These are phyloP conservation scores for Argyresthia albistria DNA, from an alignment of 2,888 invertebrate genomes.

Conservation along the genomic window DNA sequence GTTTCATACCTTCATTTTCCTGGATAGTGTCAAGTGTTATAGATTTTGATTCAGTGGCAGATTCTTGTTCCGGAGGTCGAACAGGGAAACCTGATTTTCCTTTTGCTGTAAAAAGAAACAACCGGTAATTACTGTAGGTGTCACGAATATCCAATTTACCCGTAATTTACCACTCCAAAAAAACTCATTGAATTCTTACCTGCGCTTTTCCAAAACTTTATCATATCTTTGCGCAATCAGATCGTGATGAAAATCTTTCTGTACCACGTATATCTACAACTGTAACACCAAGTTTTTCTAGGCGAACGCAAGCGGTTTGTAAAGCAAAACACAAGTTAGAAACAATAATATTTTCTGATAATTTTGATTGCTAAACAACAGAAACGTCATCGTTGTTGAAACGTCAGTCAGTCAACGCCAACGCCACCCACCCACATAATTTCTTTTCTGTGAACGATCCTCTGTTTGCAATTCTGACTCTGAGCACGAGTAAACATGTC, in stretches of 20 bases:
- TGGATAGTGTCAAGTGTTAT: conserved; percentile 6
- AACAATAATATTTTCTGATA: conserved; percentile 2
- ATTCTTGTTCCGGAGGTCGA: conserved; percentile 47
- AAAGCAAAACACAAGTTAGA: background rate
- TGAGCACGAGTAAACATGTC: too few species aligned
- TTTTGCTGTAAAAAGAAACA: conserved; percentile 44
- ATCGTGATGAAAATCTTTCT: too few species aligned
- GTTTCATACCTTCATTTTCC: conserved; percentile 39
- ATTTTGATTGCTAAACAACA: background rate
- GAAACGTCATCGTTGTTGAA: background rate
- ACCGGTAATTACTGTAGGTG: background rate
- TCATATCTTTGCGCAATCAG: conserved; percentile 48
- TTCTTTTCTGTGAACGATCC: too few species aligned
- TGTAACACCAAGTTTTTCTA: too few species aligned
- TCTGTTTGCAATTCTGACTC: background rate
- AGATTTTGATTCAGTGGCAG: conserved; percentile 3
- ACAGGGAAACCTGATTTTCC: conserved; percentile 66
- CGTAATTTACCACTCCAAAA: background rate
- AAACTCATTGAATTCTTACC: conserved; percentile 45
- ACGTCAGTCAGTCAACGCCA: background rate
- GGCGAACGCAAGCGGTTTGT: background rate
- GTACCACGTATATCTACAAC: too few species aligned
- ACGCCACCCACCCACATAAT: background rate
- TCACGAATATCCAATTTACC: background rate
- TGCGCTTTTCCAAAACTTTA: conserved; percentile 85